Conservation (phyloP, 2,888 invertebrate species). For the Trissolcus japonicus region DNA sequence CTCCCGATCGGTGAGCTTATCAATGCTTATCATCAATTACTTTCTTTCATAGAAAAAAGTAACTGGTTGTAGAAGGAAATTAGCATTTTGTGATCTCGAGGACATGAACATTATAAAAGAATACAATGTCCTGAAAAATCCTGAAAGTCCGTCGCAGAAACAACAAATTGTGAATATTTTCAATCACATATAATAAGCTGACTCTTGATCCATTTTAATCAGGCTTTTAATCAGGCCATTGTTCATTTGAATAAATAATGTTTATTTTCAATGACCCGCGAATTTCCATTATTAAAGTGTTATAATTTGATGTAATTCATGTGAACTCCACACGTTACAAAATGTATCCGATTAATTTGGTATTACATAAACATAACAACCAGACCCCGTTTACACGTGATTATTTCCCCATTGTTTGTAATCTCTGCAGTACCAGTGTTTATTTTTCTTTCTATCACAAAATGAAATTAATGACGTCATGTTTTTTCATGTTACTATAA, state of each 20-base stretch:
- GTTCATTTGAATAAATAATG: not conserved
- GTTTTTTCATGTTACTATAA: too few relatives aligned
- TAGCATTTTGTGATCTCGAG: too few relatives aligned
- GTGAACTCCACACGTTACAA: constrained; percentile 1
- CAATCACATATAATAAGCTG: not conserved
- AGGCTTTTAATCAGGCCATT: not conserved
- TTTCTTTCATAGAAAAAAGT: constrained; percentile 17
- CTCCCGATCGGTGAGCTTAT: constrained; percentile 30
- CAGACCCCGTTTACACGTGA: constrained; percentile 9
- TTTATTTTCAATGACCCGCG: not conserved
- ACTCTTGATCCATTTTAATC: not conserved
- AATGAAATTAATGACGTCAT: not conserved
- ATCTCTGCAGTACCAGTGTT: constrained; percentile 2
- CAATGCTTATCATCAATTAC: constrained; percentile 41
- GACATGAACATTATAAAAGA: too few relatives aligned
- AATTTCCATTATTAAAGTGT: constrained; percentile 1
- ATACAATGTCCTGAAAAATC: too few relatives aligned
- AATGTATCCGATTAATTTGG: constrained; percentile 23
- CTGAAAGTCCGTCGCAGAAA: not conserved
- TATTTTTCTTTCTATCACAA: constrained; percentile 20
- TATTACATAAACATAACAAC: constrained; percentile 9
- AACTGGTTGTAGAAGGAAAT: not conserved
- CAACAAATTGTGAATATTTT: not conserved
- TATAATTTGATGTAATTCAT: constrained; percentile 5
- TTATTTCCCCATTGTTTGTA: constrained; percentile 11